Conservation (phyloP, 2,888 invertebrate genomes). For the Gasteruption jaculator region DNA sequence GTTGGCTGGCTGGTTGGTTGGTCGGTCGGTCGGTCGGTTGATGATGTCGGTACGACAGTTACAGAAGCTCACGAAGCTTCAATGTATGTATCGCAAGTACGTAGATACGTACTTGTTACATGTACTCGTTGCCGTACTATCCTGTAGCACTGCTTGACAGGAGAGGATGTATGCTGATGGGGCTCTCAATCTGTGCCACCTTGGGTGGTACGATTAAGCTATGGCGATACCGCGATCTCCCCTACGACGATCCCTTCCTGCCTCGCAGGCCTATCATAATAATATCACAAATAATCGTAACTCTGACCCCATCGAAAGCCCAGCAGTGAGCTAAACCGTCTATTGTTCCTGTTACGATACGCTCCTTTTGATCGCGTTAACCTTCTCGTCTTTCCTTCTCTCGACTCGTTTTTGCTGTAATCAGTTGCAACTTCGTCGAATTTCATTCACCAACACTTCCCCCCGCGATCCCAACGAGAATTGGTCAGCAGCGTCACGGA, state of each 20-base stretch:
- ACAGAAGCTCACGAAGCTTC: slow-evolving; percentile 11
- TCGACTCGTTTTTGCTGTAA: slow-evolving; percentile 6
- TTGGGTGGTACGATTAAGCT: slow-evolving; percentile 50
- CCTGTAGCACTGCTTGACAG: slow-evolving; percentile 22
- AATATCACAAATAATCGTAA: slow-evolving; percentile 30
- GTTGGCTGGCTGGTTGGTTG: no score
- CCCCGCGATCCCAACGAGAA: slow-evolving; percentile 1
- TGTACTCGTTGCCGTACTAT: slow-evolving; percentile 7
- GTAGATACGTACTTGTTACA: slow-evolving; percentile 20
- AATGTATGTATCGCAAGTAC: slow-evolving; percentile 16
- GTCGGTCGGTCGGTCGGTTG: no score
- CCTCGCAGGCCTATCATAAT: slow-evolving; percentile 41
- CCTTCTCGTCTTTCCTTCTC: slow-evolving; percentile 12
- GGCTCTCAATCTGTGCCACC: slow-evolving; percentile 51
- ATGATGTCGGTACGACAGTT: background rate
- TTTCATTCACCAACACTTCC: background rate
- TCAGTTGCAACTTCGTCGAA: background rate
- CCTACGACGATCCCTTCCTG: slow-evolving; percentile 48
- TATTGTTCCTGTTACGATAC: slow-evolving; percentile 24
- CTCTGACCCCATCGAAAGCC: slow-evolving; percentile 32
- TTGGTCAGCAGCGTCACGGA: no score
- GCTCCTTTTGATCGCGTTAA: slow-evolving; percentile 6
- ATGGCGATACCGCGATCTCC: slow-evolving; percentile 37
- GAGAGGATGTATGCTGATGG: slow-evolving; percentile 47
- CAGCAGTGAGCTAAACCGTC: slow-evolving; percentile 15